Evolutionary conservation across 2,888 invertebrate genomes (phyloP).

Genomic region (Zhuqinia jingwanae): DNA sequence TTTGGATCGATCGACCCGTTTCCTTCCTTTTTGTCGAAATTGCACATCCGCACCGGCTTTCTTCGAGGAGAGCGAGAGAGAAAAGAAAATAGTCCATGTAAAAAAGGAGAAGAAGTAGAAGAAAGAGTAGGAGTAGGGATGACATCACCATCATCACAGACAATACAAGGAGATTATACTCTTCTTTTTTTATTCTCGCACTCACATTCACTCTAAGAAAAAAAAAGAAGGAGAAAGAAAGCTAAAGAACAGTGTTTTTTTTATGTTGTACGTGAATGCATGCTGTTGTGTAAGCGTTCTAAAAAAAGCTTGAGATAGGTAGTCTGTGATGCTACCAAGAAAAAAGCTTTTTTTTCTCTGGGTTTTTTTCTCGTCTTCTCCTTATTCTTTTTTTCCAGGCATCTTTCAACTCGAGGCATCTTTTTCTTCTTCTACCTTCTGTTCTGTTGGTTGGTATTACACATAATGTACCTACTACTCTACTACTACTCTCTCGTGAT

Average conservation of each 20-base stretch:
- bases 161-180: slow-evolving; percentile 19
- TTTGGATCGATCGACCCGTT: slow-evolving; percentile 72
- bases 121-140: slow-evolving; percentile 23
- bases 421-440: slow-evolving; percentile 20
- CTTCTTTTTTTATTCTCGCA: neutral
- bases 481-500: slow-evolving; percentile 40
- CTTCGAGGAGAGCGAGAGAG: slow-evolving; percentile 32
- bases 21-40: slow-evolving; percentile 56
- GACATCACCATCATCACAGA: neutral
- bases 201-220: slow-evolving; percentile 5
- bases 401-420: slow-evolving; percentile 7
- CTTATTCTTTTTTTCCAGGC: slow-evolving; percentile 32
- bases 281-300: neutral
- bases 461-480: neutral
- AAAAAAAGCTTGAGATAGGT: slow-evolving; percentile 9
- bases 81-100: neutral
- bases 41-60: slow-evolving; percentile 64
- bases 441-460: too few species aligned
- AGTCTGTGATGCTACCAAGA: slow-evolving; percentile 2
- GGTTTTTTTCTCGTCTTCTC: neutral
- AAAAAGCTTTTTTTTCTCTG: slow-evolving; percentile 40
- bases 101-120: too few species aligned
- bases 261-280: neutral
- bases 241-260: neutral
- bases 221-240: neutral